Evolutionary conservation across 2,888 invertebrate genomes (phyloP).

Genomic region (Archips crataeganus): DNA sequence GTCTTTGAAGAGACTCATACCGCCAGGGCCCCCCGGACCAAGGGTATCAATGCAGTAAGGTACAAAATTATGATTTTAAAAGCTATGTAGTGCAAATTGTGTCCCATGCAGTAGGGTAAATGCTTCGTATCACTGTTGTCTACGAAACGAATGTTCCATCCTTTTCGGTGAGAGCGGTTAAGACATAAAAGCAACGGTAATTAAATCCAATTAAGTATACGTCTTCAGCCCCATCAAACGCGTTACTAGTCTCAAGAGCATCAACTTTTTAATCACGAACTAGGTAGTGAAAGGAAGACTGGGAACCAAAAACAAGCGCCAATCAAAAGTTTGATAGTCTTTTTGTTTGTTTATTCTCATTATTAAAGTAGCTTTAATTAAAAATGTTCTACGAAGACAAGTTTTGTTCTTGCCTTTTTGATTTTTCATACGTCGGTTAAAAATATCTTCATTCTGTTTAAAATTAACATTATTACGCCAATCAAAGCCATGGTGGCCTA

Average conservation of each 20-base stretch:
- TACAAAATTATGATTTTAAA: no score
- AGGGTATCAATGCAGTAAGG: no score
- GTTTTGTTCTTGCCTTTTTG: neutral
- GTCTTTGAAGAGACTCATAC: no score
- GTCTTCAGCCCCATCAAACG: neutral
- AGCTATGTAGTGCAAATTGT: no score
- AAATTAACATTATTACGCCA: no score
- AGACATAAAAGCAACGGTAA: neutral
- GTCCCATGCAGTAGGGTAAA: neutral
- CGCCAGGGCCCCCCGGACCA: no score
- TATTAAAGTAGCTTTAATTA: neutral
- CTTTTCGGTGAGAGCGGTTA: neutral
- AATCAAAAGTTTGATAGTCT: neutral
- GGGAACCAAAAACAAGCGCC: neutral
- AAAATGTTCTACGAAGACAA: neutral
- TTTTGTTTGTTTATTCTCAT: constrained; percentile 19
- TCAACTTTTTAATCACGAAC: constrained; percentile 12
- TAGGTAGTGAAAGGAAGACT: constrained; percentile 14
- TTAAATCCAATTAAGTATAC: neutral
- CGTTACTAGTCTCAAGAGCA: constrained; percentile 2
- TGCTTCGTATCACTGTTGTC: no score
- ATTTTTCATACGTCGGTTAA: no score
- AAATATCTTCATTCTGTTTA: no score
- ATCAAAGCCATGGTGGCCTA: no score
- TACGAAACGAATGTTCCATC: no score